Evolutionary conservation across 30 jellyfish, hydroid and myxozoan genomes (phyloP).

Genomic region (Cassiopea xamachana): DNA sequence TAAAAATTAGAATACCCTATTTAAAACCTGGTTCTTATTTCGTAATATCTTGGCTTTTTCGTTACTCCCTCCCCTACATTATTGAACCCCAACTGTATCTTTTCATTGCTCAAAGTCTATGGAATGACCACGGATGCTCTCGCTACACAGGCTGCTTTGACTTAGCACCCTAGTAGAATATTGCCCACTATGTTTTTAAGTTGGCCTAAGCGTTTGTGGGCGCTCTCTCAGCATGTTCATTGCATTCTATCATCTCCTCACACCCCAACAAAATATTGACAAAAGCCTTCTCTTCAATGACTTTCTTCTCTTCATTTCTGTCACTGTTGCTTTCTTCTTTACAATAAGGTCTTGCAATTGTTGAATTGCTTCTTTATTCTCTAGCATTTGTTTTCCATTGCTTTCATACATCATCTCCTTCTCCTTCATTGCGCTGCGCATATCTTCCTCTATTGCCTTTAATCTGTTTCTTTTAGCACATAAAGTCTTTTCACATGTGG

Average conservation of each 20-base stretch:
- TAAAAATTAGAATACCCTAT: too few relatives aligned
- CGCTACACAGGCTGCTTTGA: too few relatives aligned
- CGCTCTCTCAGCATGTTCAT: not conserved
- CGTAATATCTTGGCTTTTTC: too few relatives aligned
- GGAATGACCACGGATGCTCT: too few relatives aligned
- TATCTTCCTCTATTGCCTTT: not conserved
- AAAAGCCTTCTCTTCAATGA: constrained; percentile 1
- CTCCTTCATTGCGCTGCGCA: not conserved
- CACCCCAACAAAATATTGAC: not conserved
- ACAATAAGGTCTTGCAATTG: not conserved
- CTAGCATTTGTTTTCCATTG: not conserved
- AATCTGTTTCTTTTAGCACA: not conserved
- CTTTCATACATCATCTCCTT: not conserved
- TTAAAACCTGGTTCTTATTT: too few relatives aligned
- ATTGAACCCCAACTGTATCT: too few relatives aligned
- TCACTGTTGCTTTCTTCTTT: not conserved
- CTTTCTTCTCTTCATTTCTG: not conserved
- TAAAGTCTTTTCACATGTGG: not conserved
- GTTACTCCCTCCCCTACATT: too few relatives aligned
- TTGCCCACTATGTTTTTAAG: too few relatives aligned
- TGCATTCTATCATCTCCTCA: not conserved
- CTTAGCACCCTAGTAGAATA: too few relatives aligned
- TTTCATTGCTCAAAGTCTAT: too few relatives aligned
- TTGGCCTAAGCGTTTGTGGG: not conserved
- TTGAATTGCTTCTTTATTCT: not conserved